These are phyloP conservation scores for Drosophila bipectinata DNA, from an alignment of 1,140 invertebrate species.

Conservation along the genomic window DNA sequence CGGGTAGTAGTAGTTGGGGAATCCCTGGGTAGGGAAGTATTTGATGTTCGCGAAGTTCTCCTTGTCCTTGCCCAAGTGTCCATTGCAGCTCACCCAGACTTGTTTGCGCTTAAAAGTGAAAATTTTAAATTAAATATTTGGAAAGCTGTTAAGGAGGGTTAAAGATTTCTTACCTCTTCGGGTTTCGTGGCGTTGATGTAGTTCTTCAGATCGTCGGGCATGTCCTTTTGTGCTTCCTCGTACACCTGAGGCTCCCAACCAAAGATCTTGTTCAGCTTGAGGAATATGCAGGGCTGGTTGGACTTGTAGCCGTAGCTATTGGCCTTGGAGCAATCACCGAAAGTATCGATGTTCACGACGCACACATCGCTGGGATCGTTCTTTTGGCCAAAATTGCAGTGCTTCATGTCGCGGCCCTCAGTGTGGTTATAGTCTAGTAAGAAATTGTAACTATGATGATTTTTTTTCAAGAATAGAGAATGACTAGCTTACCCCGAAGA, in stretches of 20 bases:
- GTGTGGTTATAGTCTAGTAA: conserved; percentile 85
- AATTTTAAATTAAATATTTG: not conserved
- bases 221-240: conserved; percentile 86
- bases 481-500: conserved; percentile 87
- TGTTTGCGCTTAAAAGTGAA: conserved; percentile 86
- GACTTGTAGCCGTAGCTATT: conserved; percentile 89
- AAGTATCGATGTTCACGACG: conserved; percentile 87
- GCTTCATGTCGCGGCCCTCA: conserved; percentile 87
- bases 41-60: conserved; percentile 88
- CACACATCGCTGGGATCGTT: conserved; percentile 88
- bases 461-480: not conserved
- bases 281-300: conserved; percentile 91
- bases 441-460: no score
- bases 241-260: conserved; percentile 91
- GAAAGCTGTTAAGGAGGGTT: not conserved
- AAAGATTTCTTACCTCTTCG: conserved; percentile 52
- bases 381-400: conserved; percentile 87
- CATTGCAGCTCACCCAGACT: conserved; percentile 93
- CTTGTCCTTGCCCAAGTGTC: conserved; percentile 90
- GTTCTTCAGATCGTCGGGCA: conserved; percentile 88
- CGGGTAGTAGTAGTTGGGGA: conserved; percentile 93
- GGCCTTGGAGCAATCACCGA: conserved; percentile 87
- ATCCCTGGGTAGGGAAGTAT: conserved; percentile 90
- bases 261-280: conserved; percentile 94
- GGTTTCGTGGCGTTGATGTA: conserved; percentile 85